Evolutionary conservation across 2,797 vertebrate species (phyloP).

Genomic region (Falco novaeseelandiae): DNA sequence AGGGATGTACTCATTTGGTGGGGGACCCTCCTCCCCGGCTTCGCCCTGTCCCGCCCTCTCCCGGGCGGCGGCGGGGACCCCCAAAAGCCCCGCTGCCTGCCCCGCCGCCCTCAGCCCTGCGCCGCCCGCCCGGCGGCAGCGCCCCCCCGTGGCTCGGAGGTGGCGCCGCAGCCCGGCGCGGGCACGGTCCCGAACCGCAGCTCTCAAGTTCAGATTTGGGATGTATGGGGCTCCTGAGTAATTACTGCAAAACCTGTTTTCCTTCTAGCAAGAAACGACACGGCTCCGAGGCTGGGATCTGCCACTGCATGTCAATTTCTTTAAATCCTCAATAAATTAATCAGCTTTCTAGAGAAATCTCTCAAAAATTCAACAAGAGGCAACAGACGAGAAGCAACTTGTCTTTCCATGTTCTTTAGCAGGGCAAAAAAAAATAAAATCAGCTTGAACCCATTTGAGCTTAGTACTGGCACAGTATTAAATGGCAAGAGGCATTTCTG

Average conservation of each 20-base stretch:
- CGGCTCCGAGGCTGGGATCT: neutral
- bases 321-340: neutral
- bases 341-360: neutral
- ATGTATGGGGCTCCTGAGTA: neutral
- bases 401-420: neutral
- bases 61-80: fast-evolving
- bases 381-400: neutral
- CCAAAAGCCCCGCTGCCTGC: neutral
- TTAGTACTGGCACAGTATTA: neutral
- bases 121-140: no score
- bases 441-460: neutral
- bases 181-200: fast-evolving
- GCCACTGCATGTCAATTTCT: neutral
- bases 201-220: neutral
- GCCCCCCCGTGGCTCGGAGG: neutral
- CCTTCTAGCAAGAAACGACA: neutral
- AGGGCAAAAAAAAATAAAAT: neutral
- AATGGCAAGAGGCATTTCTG: constrained; percentile 2
- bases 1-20: neutral
- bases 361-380: neutral
- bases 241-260: neutral
- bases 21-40: neutral
- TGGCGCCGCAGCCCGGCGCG: neutral
- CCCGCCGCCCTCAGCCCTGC: neutral
- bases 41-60: fast-evolving